Evolutionary conservation across 2,888 invertebrate species (phyloP), one percentile per base, ranked within the genome.

Genomic region (Tenthredo distinguenda): DNA sequence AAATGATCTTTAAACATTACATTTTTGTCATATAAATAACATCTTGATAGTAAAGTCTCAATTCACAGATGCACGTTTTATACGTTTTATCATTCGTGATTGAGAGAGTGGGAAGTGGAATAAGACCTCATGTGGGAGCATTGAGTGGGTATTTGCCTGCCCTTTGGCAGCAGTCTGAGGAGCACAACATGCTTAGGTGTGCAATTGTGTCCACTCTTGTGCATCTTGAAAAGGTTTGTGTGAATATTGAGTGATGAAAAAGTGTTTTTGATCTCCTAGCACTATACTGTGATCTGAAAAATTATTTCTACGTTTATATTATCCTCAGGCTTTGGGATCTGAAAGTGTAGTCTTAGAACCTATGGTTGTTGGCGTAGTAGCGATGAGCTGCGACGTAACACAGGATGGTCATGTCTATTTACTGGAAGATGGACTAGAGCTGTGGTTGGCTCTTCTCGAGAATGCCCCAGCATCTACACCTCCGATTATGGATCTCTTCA

Each of bases 41-140:
- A 37, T 81, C 40, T n/a, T 21, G 7, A 40, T 74, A 74, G 47
- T 12, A n/a, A 74, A 21, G 43, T 74, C 43, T 40, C 7, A 10
- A 62, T 81, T 93, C 94, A 72, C 92, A 96, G 96, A 98, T 99
- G 97, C 97, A 98, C 93, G 97, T 99, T 34, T 95, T 99, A 58
- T 97, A 97, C 93, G 98, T 98, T 86, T 96, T 99, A 93, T 98
- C 98, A 72, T 97, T 97, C 92, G 96, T 99, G 91, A 97, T 98
- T 90, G 98, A 98, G 94, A 95, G 98, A 85, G 97, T 98, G 93
- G 98, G 97, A 31, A 95, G 95, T 79, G 96, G 96, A 83, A 96
- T 97, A 77, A 96, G 96, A 84, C 96, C 96, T 0, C 96, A 97
- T 93, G 95, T 95, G 85, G 95, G 95, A 86, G 95, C 96, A 21